Base-by-base conservation (phyloP, 2,113 vertebrate species). In the Acinonyx jubatus region DNA sequence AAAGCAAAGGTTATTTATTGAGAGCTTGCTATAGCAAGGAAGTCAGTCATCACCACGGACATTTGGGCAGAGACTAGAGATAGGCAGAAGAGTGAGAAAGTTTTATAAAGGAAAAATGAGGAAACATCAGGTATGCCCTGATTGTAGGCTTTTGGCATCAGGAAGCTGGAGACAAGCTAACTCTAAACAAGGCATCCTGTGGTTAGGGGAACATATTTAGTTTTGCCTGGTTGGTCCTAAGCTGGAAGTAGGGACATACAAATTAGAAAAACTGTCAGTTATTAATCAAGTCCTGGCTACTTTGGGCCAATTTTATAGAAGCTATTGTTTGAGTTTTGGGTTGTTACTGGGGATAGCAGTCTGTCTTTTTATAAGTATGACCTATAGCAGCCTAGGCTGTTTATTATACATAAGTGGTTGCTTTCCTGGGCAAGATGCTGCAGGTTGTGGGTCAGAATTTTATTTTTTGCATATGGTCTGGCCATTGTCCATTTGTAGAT, bases 91-190 rank as follows among this genome's bases (percentile, higher is more conserved):
- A n/a, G 27, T 15, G 65, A 31, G 38, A 50, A 66, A 66, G 13
- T 25, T 14, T 68, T 38, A 6, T 3, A 7, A 27, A 7, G 19
- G 10, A 8, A 2, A 50, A 25, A 52, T 41, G 21, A 10, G 71
- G 38, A 23, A 61, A 4, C 10, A 21, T 27, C 3, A 13, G 25
- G 31, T n/a, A 5, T 8, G 5, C 23, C 3, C 19, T 0, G 21
- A 29, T 11, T n/a, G 1, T 50, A 31, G 48, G 21, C 19, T 50
- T 11, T 66, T 45, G 55, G 5, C 7, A 3, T 12, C 31, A 14
- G 27, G 27, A 74, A n/a, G 23, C 33, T 66, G 10, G 9, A 57
- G 36, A 36, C 2, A 31, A 36, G 38, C 14, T 55, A 73, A 27
- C 25, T 50, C 41, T 5, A 25, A 69, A 16, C 0, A 7, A 25